phyloP scores from a whole-genome alignment of 2,113 vertebrate species.

The Macquaria ambigua region DNA sequence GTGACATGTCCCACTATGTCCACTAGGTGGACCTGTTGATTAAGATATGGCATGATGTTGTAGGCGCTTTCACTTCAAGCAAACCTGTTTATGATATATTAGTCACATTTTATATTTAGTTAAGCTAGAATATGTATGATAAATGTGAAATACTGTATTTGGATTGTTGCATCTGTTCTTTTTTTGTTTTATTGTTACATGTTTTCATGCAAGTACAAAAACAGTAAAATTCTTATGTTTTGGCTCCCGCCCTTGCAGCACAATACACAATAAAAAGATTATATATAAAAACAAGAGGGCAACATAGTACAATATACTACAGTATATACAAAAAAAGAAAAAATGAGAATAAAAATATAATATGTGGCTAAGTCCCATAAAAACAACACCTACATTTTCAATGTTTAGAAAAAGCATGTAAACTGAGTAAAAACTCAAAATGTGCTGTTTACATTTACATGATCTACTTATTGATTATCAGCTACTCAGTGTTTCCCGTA shows the following conservation, averaged over 20 bases:
- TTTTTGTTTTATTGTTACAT: too few species aligned
- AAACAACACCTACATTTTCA: neutral
- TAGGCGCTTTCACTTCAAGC: neutral
- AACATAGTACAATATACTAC: too few species aligned
- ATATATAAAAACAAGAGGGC: too few species aligned
- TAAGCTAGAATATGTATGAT: neutral
- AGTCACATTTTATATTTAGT: neutral
- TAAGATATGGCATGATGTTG: conserved; percentile 1
- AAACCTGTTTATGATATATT: neutral
- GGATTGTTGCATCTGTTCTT: neutral
- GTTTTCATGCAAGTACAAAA: too few species aligned
- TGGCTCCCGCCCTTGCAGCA: too few species aligned
- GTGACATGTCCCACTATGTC: conserved; percentile 1
- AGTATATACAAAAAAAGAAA: too few species aligned
- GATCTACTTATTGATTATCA: neutral
- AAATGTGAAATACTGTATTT: neutral
- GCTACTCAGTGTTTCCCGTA: conserved; percentile 63
- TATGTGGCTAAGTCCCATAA: neutral
- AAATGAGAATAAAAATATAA: too few species aligned
- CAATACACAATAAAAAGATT: too few species aligned
- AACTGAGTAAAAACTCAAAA: conserved; percentile 6
- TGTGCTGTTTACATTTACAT: neutral
- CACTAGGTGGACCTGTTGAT: conserved; percentile 74
- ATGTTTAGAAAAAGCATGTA: neutral
- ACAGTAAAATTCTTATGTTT: too few species aligned